Base-by-base conservation (phyloP, 2,797 vertebrate species). In the Takifugu rubripes region DNA sequence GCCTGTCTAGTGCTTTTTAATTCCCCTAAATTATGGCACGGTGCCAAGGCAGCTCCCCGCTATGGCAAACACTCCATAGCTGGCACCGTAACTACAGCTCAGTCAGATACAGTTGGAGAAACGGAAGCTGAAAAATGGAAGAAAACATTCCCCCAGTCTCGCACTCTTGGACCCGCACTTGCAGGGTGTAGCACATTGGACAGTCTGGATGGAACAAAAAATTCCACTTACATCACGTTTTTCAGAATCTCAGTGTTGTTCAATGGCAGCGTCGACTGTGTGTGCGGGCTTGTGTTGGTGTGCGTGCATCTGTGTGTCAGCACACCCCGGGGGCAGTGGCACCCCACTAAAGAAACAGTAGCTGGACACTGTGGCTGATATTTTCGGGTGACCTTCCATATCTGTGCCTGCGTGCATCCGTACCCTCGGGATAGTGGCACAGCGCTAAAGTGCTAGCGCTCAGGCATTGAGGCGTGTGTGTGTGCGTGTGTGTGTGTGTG, bases 1-100 rank as follows among this genome's bases (percentile, higher is more conserved):
- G 79, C 83, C 85, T 87, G 90, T 92, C 88, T 92, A 90, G 89
- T 91, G 86, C 84, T 91, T 90, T 92, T 90, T 91, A 90, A 92
- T 91, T 91, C 89, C 79, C 75, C 86, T 86, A 91, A 91, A 92
- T 91, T 90, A 92, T 87, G 88, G 90, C 87, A 80, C 54, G 2
- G 77, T 82, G 87, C 86, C 89, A 90, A 87, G 70, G 77, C 70
- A 87, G 82, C 77, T 87, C 85, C 81, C 84, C 77, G 81, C 87
- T 84, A 85, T 74, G 78, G 81, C 85, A 79, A 88, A 89, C 84
- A 85, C 84, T 88, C 85, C 82, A 86, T 78, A 83, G 84, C 82
- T 88, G 86, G 87, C 87, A 87, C 75, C 68, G 68, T 75, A 76
- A 82, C 81, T 79, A 77, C 84, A 73, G 78, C 81, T 76, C 85